phyloP scores from a whole-genome alignment of 2,888 invertebrate species.

The Melieria crassipennis region DNA sequence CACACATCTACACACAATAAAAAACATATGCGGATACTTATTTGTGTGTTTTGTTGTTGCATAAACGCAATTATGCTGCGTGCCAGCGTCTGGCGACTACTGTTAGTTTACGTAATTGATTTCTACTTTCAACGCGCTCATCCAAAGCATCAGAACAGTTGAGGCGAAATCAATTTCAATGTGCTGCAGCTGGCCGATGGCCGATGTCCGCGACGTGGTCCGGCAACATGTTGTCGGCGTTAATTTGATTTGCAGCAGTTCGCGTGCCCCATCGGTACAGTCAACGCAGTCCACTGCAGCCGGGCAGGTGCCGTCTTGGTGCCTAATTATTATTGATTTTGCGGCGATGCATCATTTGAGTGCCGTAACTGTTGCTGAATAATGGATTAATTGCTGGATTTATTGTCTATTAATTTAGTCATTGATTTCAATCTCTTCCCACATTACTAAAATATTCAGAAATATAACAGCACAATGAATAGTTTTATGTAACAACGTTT shows the following conservation, averaged over 20 bases:
- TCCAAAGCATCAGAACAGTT: constrained; percentile 25
- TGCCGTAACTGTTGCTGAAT: background rate
- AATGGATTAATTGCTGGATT: constrained; percentile 15
- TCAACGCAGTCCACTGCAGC: background rate
- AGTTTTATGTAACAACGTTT: no score
- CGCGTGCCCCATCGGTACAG: background rate
- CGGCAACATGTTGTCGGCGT: constrained; percentile 1
- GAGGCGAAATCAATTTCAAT: constrained; percentile 23
- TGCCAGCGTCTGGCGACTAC: constrained; percentile 25
- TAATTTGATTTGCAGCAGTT: constrained; percentile 28
- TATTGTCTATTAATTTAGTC: constrained; percentile 14
- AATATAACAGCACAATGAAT: background rate
- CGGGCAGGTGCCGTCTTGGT: constrained; percentile 21
- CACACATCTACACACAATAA: no score
- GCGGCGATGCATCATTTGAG: background rate
- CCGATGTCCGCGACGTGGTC: no score
- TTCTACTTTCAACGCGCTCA: constrained; percentile 43
- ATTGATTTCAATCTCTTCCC: background rate
- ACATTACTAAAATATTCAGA: background rate
- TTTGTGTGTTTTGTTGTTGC: background rate
- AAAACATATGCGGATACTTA: background rate
- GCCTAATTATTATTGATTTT: constrained; percentile 20
- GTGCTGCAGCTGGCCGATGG: background rate
- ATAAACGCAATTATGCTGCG: constrained; percentile 16
- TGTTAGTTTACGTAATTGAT: constrained; percentile 48